Base-by-base conservation (phyloP, 2,797 vertebrate species). In the Uromys caudimaculatus region DNA sequence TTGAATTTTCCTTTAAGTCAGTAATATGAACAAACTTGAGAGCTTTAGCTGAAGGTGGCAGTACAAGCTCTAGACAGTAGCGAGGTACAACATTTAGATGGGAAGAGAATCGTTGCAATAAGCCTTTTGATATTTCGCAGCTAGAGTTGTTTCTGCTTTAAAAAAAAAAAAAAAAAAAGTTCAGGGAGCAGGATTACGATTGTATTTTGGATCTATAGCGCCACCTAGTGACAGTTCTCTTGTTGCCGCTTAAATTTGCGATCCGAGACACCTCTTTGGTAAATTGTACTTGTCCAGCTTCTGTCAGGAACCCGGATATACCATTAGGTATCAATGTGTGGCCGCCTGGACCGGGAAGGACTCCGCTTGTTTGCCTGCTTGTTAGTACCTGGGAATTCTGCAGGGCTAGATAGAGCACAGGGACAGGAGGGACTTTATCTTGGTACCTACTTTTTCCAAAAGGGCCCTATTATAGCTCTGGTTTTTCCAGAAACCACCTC, bases 201-300 rank as follows among this genome's bases (percentile, higher is more conserved):
- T 62, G 21, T 52, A 92, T 93, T 96, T 94, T 96, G 93, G 44
- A 62, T 19, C 1, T 9, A 92, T 94, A 60, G 87, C 89, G 27
- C 97, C 90, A 17, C 77, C 97, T 94, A 50, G 93, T 76, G 97
- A 88, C 38, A 38, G 32, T 41, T 90, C 7, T 5, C 5, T 58
- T 75, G 52, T n/a, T 83, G 21, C 44, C 50, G 1, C 13, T 38
- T 84, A 60, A 79, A 41, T 11, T 7, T 41, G 58, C 47, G 7
- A 64, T 75, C 6, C 5, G 27, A 60, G 56, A 64, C n/a, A 17
- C 32, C 32, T 3, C 19, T 12, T 64, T 71, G 35, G 54, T 41
- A 47, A 19, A 44, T 3, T 23, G 17, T 12, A 0, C 24, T 44
- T 35, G 52, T 13, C 29, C 77, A 21, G 13, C 24, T 32, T 52